phyloP scores from a whole-genome alignment of 1,140 invertebrate species.

The Oncopeltus fasciatus region DNA sequence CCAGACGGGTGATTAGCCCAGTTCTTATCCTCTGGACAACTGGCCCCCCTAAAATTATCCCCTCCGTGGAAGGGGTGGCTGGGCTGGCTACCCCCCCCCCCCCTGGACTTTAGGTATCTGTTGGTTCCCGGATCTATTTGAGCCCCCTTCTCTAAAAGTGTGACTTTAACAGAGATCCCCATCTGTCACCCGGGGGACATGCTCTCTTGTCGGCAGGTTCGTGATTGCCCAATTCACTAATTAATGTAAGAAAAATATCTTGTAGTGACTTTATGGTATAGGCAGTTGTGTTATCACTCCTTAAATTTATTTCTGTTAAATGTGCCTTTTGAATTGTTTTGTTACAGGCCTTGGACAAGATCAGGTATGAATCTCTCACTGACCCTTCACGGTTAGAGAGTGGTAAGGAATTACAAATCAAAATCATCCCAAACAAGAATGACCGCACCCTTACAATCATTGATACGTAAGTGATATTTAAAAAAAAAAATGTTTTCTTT shows the following conservation, averaged over 20 bases:
- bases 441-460: constrained; percentile 60
- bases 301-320: background rate
- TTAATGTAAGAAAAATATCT: background rate
- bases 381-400: constrained; percentile 67
- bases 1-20: too few species aligned
- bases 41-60: too few species aligned
- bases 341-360: constrained; percentile 36
- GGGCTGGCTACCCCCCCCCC: too few species aligned
- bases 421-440: constrained; percentile 64
- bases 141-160: too few species aligned
- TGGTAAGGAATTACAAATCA: constrained; percentile 60
- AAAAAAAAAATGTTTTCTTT: background rate
- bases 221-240: background rate
- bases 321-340: background rate
- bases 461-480: constrained; percentile 40
- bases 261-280: background rate
- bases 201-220: background rate
- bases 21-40: too few species aligned
- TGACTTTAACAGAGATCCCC: too few species aligned
- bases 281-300: background rate
- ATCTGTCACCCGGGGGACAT: too few species aligned
- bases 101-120: too few species aligned
- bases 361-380: constrained; percentile 61
- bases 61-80: too few species aligned
- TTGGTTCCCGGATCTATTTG: too few species aligned